Evolutionary conservation across 2,888 invertebrate genomes (phyloP).

Genomic region (Cheilosia scutellata): DNA sequence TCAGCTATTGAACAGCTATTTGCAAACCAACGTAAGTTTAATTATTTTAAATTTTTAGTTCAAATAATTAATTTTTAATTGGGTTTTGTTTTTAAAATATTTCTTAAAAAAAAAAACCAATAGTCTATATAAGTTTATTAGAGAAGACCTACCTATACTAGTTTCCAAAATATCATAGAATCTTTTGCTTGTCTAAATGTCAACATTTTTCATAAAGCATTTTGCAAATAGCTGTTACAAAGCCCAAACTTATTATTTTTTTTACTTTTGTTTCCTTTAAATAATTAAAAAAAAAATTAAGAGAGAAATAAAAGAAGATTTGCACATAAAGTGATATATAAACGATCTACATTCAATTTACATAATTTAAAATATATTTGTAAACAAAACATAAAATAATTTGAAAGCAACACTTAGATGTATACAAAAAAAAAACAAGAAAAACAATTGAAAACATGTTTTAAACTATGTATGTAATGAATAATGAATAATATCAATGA

Average conservation of each 20-base stretch:
- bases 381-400: background rate
- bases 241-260: background rate
- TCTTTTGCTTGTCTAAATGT: background rate
- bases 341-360: conserved; percentile 29
- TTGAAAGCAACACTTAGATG: conserved; percentile 16
- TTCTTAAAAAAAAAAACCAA: no score
- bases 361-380: conserved; percentile 12
- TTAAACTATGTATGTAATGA: background rate
- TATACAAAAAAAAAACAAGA: background rate
- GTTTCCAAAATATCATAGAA: no score
- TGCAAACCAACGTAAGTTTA: conserved; percentile 14
- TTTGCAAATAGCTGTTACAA: conserved; percentile 17
- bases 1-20: background rate
- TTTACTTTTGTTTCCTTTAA: no score
- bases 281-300: background rate
- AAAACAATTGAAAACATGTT: background rate
- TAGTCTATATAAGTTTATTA: no score
- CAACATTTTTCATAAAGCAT: background rate
- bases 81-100: no score
- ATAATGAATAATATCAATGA: no score
- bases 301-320: background rate
- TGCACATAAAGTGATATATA: conserved; percentile 42
- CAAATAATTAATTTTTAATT: no score
- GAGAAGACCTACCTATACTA: no score
- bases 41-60: no score